Conservation (phyloP, 1,140 invertebrate genomes). For the Dufourea novaeangliae region DNA sequence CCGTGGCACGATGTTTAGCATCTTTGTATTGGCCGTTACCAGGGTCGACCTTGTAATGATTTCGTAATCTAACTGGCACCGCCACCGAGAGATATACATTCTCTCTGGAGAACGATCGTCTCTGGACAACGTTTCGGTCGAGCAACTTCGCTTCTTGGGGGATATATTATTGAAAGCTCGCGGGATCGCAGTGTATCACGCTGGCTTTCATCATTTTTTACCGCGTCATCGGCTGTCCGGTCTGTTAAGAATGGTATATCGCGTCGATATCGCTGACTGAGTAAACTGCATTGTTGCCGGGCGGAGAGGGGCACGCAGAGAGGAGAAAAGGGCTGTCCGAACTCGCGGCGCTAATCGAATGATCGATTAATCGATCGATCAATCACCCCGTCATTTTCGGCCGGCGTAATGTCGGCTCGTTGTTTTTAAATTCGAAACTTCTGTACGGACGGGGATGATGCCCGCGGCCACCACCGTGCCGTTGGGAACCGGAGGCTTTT, state of each 20-base stretch:
- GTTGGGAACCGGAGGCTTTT: background rate
- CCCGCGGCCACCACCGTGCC: too few relatives aligned
- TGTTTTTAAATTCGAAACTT: constrained; percentile 35
- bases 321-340: background rate
- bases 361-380: constrained; percentile 57
- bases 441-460: background rate
- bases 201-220: constrained; percentile 20
- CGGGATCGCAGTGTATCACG: background rate
- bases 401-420: constrained; percentile 17
- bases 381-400: constrained; percentile 31
- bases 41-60: background rate
- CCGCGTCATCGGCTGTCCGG: constrained; percentile 2
- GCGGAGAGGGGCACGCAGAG: too few relatives aligned
- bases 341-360: constrained; percentile 18
- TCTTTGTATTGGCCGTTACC: background rate
- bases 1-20: background rate
- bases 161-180: background rate
- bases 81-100: too few relatives aligned
- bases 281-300: constrained; percentile 26
- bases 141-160: too few relatives aligned
- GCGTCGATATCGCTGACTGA: constrained; percentile 18
- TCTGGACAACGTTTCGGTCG: too few relatives aligned
- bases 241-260: constrained; percentile 36
- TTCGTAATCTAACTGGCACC: too few relatives aligned
- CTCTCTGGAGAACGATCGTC: too few relatives aligned